These are phyloP conservation scores for Macrosiphum euphorbiae DNA, from an alignment of 2,888 invertebrate genomes.

Conservation along the genomic window DNA sequence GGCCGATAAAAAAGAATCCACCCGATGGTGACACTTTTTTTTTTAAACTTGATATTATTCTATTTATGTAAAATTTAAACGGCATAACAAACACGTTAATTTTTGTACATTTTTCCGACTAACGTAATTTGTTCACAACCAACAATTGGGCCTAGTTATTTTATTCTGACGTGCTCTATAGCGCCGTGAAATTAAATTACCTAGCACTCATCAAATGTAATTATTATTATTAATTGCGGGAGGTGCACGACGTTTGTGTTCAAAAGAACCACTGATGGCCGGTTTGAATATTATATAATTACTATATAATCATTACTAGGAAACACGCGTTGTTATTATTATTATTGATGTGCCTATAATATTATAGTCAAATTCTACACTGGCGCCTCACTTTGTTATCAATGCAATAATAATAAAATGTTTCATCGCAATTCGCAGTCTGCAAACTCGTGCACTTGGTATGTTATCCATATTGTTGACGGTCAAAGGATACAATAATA, in stretches of 20 bases:
- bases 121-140: neutral
- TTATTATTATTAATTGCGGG: neutral
- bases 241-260: neutral
- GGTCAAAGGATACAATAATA: neutral
- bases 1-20: too few species aligned
- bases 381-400: neutral
- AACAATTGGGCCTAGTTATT: neutral
- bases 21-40: too few species aligned
- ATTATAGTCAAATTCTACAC: neutral
- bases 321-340: neutral
- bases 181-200: neutral
- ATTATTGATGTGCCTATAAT: neutral
- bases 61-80: neutral
- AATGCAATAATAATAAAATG: neutral
- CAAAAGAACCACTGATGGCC: neutral
- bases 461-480: neutral
- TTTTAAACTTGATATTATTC: too few species aligned
- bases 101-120: neutral
- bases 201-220: neutral
- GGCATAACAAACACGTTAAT: neutral
- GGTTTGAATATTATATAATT: neutral
- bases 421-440: neutral
- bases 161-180: neutral
- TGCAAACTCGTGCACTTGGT: neutral
- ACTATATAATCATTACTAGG: neutral